Evolutionary conservation across 2,888 invertebrate species (phyloP), one percentile per base, ranked within the genome.

Genomic region (Exephanes ischioxanthus): DNA sequence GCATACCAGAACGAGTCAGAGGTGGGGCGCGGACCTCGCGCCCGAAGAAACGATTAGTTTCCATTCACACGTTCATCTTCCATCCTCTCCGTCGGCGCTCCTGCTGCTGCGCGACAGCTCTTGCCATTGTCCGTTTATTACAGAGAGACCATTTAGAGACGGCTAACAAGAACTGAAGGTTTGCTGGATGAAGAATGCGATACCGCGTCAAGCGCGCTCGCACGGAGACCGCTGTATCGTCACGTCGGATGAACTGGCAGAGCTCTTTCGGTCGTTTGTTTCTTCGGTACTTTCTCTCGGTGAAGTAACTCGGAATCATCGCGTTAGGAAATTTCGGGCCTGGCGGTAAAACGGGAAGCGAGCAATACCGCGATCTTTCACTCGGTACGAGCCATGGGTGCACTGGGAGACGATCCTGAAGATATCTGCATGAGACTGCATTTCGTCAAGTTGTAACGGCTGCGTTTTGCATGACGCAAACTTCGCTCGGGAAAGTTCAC

Each of bases 1-100:
- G 70, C 72, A 78, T 37, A 72, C 77, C 72, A 83, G 61, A 75
- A 61, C 37, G 30, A 66, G 75, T 45, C 63, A 66, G 58, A 84
- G 73, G 67, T 79, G 78, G 76, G 72, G 81, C 51, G 79, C 79
- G 81, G 88, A 88, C 70, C 71, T 86, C 79, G 84, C 87, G 85
- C 80, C 78, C 81, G 83, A 88, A 87, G 87, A 86, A 88, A 88
- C 88, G 87, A 88, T 88, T 88, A 88, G 88, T 88, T 86, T 87
- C 83, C 80, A 88, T 88, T 88, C 88, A 87, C 88, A 88, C 88
- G 85, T 88, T 88, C 87, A 85, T 88, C 87, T 88, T 88, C 77
- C 80, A 80, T 70, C 48, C 53, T 63, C 77, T 68, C 16, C n/a
- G 55, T 26, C 66, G 77, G 67, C 53, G 66, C 80, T 80, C 66